A percentile compares a stretch with the other conserved stretches of the same genome.
phyloP scores from a whole-genome alignment of 2,888 invertebrate genomes.

The Amblyjoppa fuscipennis region DNA sequence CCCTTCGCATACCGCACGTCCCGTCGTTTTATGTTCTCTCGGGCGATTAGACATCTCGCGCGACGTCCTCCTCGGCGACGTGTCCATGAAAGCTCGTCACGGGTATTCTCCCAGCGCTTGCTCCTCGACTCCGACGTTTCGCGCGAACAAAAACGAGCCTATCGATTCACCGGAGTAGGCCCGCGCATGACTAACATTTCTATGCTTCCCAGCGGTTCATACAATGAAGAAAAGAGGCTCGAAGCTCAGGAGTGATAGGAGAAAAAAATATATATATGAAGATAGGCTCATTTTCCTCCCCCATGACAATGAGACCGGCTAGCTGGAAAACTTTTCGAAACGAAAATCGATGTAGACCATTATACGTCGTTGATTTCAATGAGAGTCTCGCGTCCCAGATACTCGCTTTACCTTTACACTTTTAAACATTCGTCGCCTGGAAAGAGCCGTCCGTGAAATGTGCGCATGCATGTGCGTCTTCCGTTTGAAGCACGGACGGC shows the following conservation, averaged over 20 bases:
- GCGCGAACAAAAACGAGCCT: constrained; percentile 24
- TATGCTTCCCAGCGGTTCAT: constrained; percentile 1
- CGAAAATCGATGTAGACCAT: constrained; percentile 51
- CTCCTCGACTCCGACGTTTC: not conserved
- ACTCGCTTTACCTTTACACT: constrained; percentile 1
- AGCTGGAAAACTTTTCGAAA: constrained; percentile 40
- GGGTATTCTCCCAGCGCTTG: not conserved
- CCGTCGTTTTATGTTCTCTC: not conserved
- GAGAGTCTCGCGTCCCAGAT: constrained; percentile 33
- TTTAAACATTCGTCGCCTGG: not conserved
- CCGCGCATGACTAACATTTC: constrained; percentile 11
- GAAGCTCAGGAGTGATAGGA: constrained; percentile 23
- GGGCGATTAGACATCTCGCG: not conserved
- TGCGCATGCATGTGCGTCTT: not conserved
- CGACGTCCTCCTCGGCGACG: not conserved
- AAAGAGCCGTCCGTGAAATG: not conserved
- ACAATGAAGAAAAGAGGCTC: constrained; percentile 4
- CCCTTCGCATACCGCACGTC: not conserved
- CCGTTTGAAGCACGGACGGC: not conserved
- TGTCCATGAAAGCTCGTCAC: not conserved
- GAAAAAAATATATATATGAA: not conserved
- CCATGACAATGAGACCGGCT: constrained; percentile 42
- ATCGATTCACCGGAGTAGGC: constrained; percentile 14
- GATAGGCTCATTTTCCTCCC: constrained; percentile 32
- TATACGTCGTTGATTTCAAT: constrained; percentile 30